Conservation (phyloP, 2,113 vertebrate species). For the Megaceryle maxima region DNA sequence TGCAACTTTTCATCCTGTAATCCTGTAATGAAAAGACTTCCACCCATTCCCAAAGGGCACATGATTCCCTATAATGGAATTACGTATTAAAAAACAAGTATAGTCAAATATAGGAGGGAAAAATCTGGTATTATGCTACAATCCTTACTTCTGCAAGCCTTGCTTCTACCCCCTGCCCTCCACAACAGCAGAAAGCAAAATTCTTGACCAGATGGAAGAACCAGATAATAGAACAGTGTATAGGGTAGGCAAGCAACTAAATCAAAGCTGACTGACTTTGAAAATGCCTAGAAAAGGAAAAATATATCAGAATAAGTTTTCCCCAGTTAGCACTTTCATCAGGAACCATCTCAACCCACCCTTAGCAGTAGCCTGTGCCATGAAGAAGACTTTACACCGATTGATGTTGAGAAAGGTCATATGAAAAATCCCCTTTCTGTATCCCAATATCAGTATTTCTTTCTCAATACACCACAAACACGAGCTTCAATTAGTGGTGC, state of each 20-base stretch:
- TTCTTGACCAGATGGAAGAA: background rate
- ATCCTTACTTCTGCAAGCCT: background rate
- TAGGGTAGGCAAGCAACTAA: background rate
- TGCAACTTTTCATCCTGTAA: constrained; percentile 23
- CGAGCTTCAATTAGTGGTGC: background rate
- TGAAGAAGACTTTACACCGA: background rate
- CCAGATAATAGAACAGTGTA: background rate
- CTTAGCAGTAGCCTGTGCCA: background rate
- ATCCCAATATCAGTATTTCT: background rate
- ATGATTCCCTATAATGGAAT: constrained; percentile 15
- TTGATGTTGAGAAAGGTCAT: background rate
- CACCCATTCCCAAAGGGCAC: constrained; percentile 43
- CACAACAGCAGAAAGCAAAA: background rate
- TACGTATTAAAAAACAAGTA: background rate
- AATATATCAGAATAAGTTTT: background rate
- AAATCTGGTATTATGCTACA: background rate
- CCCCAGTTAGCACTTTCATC: background rate
- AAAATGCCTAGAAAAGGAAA: background rate
- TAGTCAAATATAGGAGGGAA: background rate
- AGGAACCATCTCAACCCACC: background rate
- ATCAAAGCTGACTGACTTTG: background rate
- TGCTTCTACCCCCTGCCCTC: background rate
- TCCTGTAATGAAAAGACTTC: constrained; percentile 48
- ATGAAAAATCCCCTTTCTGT: background rate
- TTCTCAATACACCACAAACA: background rate